phyloP scores from a whole-genome alignment of 2,113 vertebrate species.

The Phrynocephalus versicolor region DNA sequence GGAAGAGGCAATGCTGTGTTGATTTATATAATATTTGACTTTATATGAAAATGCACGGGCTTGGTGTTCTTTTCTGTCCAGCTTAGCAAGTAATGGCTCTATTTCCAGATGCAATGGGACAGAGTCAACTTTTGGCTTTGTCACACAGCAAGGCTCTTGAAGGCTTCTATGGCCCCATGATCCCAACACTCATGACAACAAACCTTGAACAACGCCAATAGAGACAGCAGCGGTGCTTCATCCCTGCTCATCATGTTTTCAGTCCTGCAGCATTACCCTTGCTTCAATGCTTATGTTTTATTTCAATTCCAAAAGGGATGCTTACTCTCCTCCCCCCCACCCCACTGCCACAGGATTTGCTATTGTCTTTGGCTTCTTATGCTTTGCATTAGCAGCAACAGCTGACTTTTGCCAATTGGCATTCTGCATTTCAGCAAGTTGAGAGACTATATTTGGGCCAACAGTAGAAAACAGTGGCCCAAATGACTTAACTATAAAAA shows the following conservation, averaged over 20 bases:
- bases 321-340: conserved; percentile 60
- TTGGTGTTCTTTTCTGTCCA: background rate
- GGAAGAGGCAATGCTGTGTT: conserved; percentile 5
- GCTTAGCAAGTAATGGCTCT: background rate
- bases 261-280: background rate
- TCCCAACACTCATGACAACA: background rate
- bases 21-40: conserved; percentile 26
- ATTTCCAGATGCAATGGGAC: background rate
- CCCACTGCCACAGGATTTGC: conserved; percentile 45
- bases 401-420: conserved; percentile 63
- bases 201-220: background rate
- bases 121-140: background rate
- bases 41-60: conserved; percentile 11
- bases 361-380: conserved; percentile 61
- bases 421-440: conserved; percentile 64
- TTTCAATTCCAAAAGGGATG: conserved; percentile 65
- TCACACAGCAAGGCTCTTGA: background rate
- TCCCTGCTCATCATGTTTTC: conserved; percentile 39
- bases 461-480: conserved; percentile 47
- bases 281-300: conserved; percentile 45
- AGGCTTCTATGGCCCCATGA: background rate
- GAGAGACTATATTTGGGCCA: conserved; percentile 65
- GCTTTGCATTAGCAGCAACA: conserved; percentile 51
- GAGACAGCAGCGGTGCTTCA: background rate
- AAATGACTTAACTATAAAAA: conserved; percentile 49